A percentile compares a stretch with the other conserved stretches of the same genome.
These are phyloP conservation scores for Trochalopteron elliotii DNA, from an alignment of 2,113 vertebrate genomes.

Conservation along the genomic window DNA sequence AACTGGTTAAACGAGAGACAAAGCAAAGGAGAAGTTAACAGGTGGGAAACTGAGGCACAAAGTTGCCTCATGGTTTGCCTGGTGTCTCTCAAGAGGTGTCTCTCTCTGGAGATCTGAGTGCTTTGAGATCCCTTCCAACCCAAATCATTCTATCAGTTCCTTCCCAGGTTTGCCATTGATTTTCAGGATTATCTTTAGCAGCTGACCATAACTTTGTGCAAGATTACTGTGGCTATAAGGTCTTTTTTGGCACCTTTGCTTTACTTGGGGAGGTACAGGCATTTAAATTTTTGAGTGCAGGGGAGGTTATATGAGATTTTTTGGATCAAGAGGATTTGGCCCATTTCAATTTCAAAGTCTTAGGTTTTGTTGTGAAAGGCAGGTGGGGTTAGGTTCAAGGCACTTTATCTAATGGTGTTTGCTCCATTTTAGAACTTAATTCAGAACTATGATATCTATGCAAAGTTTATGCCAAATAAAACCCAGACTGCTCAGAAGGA, in stretches of 20 bases:
- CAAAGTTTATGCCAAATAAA: neutral
- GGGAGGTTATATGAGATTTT: neutral
- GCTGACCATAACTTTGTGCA: neutral
- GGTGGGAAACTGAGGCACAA: neutral
- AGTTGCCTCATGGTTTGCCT: neutral
- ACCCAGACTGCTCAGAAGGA: neutral
- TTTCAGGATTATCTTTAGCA: neutral
- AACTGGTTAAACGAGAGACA: neutral
- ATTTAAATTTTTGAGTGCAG: neutral
- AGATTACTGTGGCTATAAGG: neutral
- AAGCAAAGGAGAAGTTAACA: neutral
- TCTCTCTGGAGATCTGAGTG: neutral
- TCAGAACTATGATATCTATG: neutral
- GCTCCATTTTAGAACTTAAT: neutral
- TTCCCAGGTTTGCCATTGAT: neutral
- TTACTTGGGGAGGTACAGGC: neutral
- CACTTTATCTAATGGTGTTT: neutral
- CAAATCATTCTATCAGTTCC: neutral
- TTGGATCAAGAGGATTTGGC: neutral
- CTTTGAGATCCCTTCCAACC: neutral
- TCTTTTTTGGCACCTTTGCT: neutral
- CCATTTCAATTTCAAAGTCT: neutral
- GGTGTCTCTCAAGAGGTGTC: neutral
- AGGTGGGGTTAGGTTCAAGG: neutral
- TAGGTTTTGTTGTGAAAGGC: neutral